phyloP scores from a whole-genome alignment of 2,888 invertebrate species.

The Campoplex nolae region DNA sequence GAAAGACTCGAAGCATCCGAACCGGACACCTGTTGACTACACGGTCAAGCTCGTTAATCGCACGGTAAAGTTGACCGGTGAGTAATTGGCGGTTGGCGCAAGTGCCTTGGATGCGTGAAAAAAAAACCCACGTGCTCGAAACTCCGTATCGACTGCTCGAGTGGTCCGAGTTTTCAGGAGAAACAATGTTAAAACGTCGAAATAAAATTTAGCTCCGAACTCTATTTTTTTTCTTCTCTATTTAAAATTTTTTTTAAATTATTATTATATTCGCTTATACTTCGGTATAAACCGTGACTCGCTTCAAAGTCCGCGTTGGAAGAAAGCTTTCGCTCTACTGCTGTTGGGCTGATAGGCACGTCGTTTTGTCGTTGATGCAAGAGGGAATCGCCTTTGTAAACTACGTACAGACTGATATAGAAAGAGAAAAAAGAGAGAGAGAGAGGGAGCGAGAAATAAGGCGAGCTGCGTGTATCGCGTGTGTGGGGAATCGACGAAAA shows the following conservation, averaged over 20 bases:
- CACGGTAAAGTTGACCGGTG: constrained; percentile 7
- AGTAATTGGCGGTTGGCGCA: neutral
- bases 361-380: constrained; percentile 68
- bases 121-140: constrained; percentile 25
- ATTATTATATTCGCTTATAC: constrained; percentile 16
- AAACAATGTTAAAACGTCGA: neutral
- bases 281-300: constrained; percentile 36
- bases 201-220: neutral
- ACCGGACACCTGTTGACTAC: constrained; percentile 19
- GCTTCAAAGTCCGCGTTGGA: constrained; percentile 69
- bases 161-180: neutral
- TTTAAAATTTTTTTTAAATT: neutral
- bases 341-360: constrained; percentile 68
- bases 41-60: constrained; percentile 28
- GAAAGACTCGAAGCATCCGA: neutral
- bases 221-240: neutral
- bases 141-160: neutral
- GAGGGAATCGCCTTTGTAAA: constrained; percentile 46
- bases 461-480: constrained; percentile 29
- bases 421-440: constrained; percentile 31
- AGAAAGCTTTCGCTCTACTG: constrained; percentile 78
- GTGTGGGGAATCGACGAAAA: constrained; percentile 59
- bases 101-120: neutral
- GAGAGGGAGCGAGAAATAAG: constrained; percentile 8
- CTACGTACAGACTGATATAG: constrained; percentile 38